Conservation (phyloP, 2,888 invertebrate species). For the Gymnoscelis rufifasciata region DNA sequence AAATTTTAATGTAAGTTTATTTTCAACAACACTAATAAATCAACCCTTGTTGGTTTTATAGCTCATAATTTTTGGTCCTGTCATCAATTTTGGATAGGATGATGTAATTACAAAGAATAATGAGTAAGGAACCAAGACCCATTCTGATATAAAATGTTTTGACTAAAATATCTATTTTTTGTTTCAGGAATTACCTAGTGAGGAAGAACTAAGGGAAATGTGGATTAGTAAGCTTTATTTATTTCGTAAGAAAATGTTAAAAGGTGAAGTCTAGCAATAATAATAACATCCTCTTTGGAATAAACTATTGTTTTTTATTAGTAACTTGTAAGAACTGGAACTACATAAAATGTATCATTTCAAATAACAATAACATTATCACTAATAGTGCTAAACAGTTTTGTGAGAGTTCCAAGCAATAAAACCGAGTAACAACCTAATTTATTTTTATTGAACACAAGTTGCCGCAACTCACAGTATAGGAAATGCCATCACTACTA, state of each 20-base stretch:
- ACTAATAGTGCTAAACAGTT: slow-evolving; percentile 18
- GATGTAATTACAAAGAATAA: no score
- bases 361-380: slow-evolving; percentile 23
- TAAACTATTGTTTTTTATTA: slow-evolving; percentile 25
- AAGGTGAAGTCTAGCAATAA: slow-evolving; percentile 53
- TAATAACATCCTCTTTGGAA: slow-evolving; percentile 3
- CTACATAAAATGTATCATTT: slow-evolving; percentile 28
- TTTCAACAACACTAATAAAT: no score
- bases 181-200: slow-evolving; percentile 83
- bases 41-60: no score
- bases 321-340: slow-evolving; percentile 28
- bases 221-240: slow-evolving; percentile 85
- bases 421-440: slow-evolving; percentile 50
- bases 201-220: slow-evolving; percentile 84
- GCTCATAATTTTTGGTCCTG: no score
- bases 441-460: slow-evolving; percentile 62
- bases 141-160: no score
- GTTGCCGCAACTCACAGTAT: slow-evolving; percentile 52
- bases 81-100: no score
- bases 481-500: slow-evolving; percentile 61
- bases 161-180: not conserved
- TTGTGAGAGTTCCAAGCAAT: slow-evolving; percentile 27
- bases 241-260: slow-evolving; percentile 81
- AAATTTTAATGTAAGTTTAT: slow-evolving; percentile 80
- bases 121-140: no score